Percentiles rank a stretch among this genome's conserved stretches.
Evolutionary conservation across 2,113 vertebrate species (phyloP).

Genomic region (Nycticryphes semicollaris): DNA sequence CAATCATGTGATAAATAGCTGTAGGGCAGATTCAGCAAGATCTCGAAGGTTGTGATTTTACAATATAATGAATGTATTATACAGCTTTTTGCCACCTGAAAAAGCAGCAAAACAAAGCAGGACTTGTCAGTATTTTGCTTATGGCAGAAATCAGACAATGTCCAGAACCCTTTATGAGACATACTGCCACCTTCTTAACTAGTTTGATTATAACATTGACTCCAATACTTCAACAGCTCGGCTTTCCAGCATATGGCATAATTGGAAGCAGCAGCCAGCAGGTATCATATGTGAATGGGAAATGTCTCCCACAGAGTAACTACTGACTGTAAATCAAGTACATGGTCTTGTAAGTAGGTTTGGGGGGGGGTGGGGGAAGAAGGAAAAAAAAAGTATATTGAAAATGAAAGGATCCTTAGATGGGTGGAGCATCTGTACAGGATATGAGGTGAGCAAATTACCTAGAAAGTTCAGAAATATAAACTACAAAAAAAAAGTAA

Average conservation of each 20-base stretch:
- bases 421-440: background rate
- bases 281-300: constrained; percentile 55
- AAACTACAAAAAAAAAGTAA: background rate
- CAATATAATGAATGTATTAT: constrained; percentile 51
- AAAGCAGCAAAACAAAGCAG: constrained; percentile 46
- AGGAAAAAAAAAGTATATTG: constrained; percentile 7
- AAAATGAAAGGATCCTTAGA: constrained; percentile 42
- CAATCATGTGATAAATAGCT: constrained; percentile 66
- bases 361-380: background rate
- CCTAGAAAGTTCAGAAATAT: background rate
- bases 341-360: constrained; percentile 35
- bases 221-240: constrained; percentile 56
- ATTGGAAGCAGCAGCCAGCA: constrained; percentile 74
- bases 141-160: constrained; percentile 46
- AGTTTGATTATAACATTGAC: constrained; percentile 68
- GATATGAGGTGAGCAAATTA: constrained; percentile 32
- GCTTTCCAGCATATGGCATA: constrained; percentile 66
- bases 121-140: constrained; percentile 52
- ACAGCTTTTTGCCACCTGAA: constrained; percentile 15
- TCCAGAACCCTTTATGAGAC: constrained; percentile 51
- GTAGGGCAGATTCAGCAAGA: constrained; percentile 61
- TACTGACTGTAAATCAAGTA: constrained; percentile 62
- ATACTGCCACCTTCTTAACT: constrained; percentile 54
- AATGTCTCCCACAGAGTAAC: constrained; percentile 62
- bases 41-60: constrained; percentile 50